These are phyloP conservation scores for Paedocypris sp. DNA, from an alignment of 2,113 vertebrate species.

Conservation along the genomic window DNA sequence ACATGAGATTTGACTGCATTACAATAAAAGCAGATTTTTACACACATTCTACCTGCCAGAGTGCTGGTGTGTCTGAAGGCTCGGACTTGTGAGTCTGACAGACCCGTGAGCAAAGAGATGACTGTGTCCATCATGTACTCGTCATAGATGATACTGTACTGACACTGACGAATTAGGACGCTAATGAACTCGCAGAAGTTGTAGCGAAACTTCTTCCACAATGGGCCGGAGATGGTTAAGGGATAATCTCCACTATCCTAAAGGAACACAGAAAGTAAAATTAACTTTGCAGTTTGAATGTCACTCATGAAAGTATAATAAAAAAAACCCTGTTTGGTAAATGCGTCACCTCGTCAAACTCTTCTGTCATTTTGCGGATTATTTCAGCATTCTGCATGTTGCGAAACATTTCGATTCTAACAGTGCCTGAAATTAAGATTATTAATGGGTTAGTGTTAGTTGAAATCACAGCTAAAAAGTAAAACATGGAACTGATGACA, in stretches of 20 bases:
- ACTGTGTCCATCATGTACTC: slow-evolving; percentile 99
- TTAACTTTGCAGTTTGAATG: neutral
- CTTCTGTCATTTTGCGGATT: slow-evolving; percentile 97
- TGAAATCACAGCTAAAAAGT: neutral
- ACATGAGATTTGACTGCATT: no score
- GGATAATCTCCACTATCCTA: slow-evolving; percentile 97
- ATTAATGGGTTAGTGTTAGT: neutral
- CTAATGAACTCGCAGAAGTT: slow-evolving; percentile 98
- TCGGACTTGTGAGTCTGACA: slow-evolving; percentile 95
- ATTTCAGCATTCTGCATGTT: slow-evolving; percentile 99
- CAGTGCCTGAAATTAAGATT: slow-evolving; percentile 69
- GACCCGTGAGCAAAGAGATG: slow-evolving; percentile 91
- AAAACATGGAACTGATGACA: no score
- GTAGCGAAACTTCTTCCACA: slow-evolving; percentile 97
- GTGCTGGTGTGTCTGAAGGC: slow-evolving; percentile 97
- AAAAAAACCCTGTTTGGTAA: no score
- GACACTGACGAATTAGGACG: slow-evolving; percentile 91
- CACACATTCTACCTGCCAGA: slow-evolving; percentile 68
- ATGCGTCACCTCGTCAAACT: slow-evolving; percentile 85
- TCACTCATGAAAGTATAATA: no score
- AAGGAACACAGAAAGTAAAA: neutral
- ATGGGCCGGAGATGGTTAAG: slow-evolving; percentile 90
- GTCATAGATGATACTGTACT: slow-evolving; percentile 98
- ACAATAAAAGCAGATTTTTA: neutral
- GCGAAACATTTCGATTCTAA: slow-evolving; percentile 97